Evolutionary conservation across 2,113 vertebrate genomes (phyloP).

Genomic region (Pterophyllum scalare): DNA sequence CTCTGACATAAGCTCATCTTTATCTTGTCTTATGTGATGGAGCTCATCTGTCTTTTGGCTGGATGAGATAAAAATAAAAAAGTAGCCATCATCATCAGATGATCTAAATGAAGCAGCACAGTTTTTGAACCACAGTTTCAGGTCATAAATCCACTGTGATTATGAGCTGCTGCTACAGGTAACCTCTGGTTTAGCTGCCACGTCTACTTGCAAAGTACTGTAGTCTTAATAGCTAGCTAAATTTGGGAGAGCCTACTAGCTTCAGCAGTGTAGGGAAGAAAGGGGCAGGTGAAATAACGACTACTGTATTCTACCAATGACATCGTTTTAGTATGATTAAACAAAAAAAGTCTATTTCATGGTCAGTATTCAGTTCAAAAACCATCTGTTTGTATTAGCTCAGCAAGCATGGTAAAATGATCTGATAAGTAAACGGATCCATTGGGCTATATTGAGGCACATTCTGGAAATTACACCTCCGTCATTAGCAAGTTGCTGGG

Average conservation of each 20-base stretch:
- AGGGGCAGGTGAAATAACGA: neutral
- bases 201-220: neutral
- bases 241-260: neutral
- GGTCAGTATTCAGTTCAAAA: neutral
- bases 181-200: neutral
- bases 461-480: neutral
- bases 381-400: neutral
- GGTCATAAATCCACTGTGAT: neutral
- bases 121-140: neutral
- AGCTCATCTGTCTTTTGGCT: neutral
- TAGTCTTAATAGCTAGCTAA: neutral
- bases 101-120: neutral
- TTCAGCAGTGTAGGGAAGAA: neutral
- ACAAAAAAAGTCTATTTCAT: neutral
- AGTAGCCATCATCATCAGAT: neutral
- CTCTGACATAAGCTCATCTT: neutral
- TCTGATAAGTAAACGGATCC: neutral
- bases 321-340: neutral
- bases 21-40: neutral
- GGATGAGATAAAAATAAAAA: neutral
- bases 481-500: too few species aligned
- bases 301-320: neutral
- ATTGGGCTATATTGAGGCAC: neutral
- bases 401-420: neutral
- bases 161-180: neutral